phyloP scores from a whole-genome alignment of 2,888 invertebrate genomes.

The Epinotia ramella region DNA sequence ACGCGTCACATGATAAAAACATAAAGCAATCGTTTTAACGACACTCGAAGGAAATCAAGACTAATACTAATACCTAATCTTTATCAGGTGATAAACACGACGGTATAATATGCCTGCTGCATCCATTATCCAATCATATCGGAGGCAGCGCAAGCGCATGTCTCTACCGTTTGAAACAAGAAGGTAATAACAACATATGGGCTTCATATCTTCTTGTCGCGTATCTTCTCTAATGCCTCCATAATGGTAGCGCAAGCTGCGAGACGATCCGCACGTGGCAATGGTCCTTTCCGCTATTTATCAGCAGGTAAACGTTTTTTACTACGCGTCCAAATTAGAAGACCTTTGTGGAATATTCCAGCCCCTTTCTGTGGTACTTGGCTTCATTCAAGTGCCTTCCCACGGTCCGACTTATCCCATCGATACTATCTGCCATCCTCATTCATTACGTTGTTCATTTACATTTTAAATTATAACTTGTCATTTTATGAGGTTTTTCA shows the following conservation, averaged over 20 bases:
- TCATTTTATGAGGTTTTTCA: constrained; percentile 43
- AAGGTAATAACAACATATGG: background rate
- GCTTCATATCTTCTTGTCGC: background rate
- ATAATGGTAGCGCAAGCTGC: constrained; percentile 65
- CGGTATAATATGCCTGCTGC: background rate
- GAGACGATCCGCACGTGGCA: constrained; percentile 78
- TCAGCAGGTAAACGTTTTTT: constrained; percentile 81
- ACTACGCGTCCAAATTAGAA: constrained; percentile 62
- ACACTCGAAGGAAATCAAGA: background rate
- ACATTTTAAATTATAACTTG: constrained; percentile 44
- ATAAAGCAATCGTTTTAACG: too few species aligned
- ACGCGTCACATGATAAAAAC: too few species aligned
- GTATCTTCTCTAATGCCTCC: constrained; percentile 3
- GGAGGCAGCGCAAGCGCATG: constrained; percentile 40
- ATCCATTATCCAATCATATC: constrained; percentile 19
- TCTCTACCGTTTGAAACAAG: background rate
- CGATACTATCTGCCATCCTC: constrained; percentile 35
- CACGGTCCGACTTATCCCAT: constrained; percentile 53
- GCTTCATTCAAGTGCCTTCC: constrained; percentile 62
- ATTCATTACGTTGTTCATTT: constrained; percentile 44
- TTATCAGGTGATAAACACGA: background rate
- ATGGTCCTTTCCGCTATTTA: constrained; percentile 78
- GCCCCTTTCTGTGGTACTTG: constrained; percentile 57
- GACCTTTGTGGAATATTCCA: constrained; percentile 69
- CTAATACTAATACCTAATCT: background rate